Percentiles rank a stretch among this genome's conserved stretches.
Evolutionary conservation across 2,888 invertebrate species (phyloP).

Genomic region (Hesperia comma): DNA sequence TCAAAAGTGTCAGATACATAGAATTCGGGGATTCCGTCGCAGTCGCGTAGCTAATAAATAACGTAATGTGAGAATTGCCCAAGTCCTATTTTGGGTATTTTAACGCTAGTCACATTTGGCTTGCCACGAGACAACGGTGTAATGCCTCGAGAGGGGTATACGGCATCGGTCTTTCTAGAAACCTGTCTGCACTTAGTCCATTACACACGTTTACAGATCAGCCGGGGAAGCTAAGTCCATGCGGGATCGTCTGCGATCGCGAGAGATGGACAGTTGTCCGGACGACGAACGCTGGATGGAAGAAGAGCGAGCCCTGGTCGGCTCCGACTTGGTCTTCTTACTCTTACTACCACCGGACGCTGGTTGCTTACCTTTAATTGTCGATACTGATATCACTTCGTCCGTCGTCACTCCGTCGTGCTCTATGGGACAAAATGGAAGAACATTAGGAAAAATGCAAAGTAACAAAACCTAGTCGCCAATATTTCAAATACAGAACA

Average conservation of each 20-base stretch:
- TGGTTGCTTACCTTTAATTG: slow-evolving; percentile 79
- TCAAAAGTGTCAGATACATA: no score
- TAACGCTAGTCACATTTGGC: neutral
- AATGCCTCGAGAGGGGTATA: neutral
- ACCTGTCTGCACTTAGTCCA: slow-evolving; percentile 3
- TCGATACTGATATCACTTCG: slow-evolving; percentile 74
- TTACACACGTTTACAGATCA: slow-evolving; percentile 58
- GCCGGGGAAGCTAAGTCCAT: slow-evolving; percentile 73
- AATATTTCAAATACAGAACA: neutral
- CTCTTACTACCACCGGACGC: slow-evolving; percentile 76
- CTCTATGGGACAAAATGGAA: slow-evolving; percentile 51
- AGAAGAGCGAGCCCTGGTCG: slow-evolving; percentile 69
- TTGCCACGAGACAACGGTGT: slow-evolving; percentile 4
- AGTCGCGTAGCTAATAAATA: no score
- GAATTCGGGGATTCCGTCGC: no score
- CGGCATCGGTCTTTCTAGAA: slow-evolving; percentile 15
- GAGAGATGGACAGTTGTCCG: slow-evolving; percentile 66
- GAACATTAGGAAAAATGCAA: neutral
- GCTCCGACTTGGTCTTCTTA: slow-evolving; percentile 76
- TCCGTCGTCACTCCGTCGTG: slow-evolving; percentile 72
- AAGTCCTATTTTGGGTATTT: no score
- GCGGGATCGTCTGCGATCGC: slow-evolving; percentile 72
- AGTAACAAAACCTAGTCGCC: neutral
- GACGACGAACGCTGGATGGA: slow-evolving; percentile 77
- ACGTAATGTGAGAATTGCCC: no score